A percentile compares a stretch with the other conserved stretches of the same genome.
These are phyloP conservation scores for Capromys pilorides DNA, from an alignment of 2,797 vertebrate species.

Conservation along the genomic window DNA sequence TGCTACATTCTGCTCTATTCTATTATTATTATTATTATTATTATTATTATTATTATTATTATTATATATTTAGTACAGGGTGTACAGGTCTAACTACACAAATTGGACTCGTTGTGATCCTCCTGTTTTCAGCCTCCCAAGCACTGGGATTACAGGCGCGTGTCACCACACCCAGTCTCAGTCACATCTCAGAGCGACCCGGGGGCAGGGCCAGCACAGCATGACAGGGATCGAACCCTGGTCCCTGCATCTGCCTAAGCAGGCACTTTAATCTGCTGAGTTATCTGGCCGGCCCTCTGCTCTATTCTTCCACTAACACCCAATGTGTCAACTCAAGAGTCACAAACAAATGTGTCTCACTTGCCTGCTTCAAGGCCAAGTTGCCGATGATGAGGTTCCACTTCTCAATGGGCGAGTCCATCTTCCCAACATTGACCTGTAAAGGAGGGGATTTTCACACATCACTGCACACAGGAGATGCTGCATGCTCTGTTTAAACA, in stretches of 20 bases:
- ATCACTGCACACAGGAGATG: conserved; percentile 25
- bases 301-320: background rate
- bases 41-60: too few species aligned
- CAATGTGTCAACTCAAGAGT: background rate
- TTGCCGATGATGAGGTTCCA: conserved; percentile 98
- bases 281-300: background rate
- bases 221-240: too few species aligned
- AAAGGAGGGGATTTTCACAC: conserved; percentile 66
- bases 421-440: conserved; percentile 98
- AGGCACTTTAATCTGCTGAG: too few species aligned
- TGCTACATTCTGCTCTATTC: background rate
- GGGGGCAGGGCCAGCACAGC: too few species aligned
- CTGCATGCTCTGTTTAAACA: conserved; percentile 28
- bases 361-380: conserved; percentile 97
- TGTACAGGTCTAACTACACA: too few species aligned
- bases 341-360: background rate
- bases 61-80: too few species aligned
- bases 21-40: background rate
- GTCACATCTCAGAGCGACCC: too few species aligned
- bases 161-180: too few species aligned
- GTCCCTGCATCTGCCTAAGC: too few species aligned
- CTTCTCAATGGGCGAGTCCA: conserved; percentile 99
- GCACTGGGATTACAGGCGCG: too few species aligned
- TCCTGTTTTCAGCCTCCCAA: too few species aligned
- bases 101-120: too few species aligned